These are phyloP conservation scores for Cichladusa arquata DNA, from an alignment of 2,113 vertebrate genomes.

Conservation along the genomic window DNA sequence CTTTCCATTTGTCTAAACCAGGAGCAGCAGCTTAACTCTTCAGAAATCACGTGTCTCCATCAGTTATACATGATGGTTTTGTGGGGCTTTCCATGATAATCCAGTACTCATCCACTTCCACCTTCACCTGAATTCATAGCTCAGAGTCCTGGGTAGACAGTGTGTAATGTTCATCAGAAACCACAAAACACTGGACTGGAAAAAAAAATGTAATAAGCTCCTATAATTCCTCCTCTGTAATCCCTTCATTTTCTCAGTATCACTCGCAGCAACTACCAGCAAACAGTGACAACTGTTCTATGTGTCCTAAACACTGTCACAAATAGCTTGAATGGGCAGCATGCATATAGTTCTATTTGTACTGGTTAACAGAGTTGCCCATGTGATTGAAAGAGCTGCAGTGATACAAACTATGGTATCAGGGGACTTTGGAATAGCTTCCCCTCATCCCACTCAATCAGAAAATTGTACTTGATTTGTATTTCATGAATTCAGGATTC, in stretches of 20 bases:
- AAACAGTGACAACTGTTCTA: neutral
- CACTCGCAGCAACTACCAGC: neutral
- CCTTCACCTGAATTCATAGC: neutral
- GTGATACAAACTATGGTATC: neutral
- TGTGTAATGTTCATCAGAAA: neutral
- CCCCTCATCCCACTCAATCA: neutral
- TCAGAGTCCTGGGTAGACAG: neutral
- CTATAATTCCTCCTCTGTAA: neutral
- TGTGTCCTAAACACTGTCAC: neutral
- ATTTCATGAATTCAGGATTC: neutral
- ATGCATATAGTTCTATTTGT: neutral
- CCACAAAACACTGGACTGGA: neutral
- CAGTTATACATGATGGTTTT: neutral
- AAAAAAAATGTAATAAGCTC: neutral
- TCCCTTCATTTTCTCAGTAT: neutral
- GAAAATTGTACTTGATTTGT: neutral
- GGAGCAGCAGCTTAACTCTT: neutral
- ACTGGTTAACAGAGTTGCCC: neutral
- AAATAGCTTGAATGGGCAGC: neutral
- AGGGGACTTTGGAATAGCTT: neutral
- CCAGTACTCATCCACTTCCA: neutral
- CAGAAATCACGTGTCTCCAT: neutral
- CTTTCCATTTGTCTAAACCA: neutral
- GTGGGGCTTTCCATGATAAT: neutral
- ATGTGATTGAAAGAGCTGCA: neutral